phyloP scores from a whole-genome alignment of 2,113 vertebrate genomes.

The Conger conger region DNA sequence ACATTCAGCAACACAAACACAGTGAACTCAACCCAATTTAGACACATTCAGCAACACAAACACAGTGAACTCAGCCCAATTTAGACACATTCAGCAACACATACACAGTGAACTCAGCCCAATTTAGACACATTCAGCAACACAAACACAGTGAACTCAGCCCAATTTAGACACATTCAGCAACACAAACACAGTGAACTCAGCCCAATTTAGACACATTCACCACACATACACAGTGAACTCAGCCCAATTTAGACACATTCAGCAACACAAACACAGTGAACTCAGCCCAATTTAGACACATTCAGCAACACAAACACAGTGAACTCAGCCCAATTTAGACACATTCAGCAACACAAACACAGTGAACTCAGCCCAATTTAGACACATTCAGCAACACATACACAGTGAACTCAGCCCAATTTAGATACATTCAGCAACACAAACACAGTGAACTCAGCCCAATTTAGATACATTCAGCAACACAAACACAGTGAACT shows the following conservation, averaged over 20 bases:
- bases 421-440: background rate
- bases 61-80: conserved; percentile 4
- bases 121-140: background rate
- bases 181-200: background rate
- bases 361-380: conserved; percentile 4
- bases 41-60: conserved; percentile 11
- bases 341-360: conserved; percentile 11
- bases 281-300: background rate
- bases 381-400: background rate
- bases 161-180: background rate
- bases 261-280: conserved; percentile 15
- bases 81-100: background rate
- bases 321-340: background rate
- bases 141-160: conserved; percentile 21
- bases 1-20: conserved; percentile 14
- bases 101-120: conserved; percentile 17
- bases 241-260: background rate
- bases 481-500: conserved; percentile 21
- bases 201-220: no score
- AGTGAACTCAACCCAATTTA: background rate
- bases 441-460: conserved; percentile 21
- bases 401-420: conserved; percentile 17
- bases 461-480: background rate
- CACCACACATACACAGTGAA: conserved; percentile 40
- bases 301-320: conserved; percentile 14